Evolutionary conservation across 2,888 invertebrate species (phyloP).

Genomic region (Folsomia candida): DNA sequence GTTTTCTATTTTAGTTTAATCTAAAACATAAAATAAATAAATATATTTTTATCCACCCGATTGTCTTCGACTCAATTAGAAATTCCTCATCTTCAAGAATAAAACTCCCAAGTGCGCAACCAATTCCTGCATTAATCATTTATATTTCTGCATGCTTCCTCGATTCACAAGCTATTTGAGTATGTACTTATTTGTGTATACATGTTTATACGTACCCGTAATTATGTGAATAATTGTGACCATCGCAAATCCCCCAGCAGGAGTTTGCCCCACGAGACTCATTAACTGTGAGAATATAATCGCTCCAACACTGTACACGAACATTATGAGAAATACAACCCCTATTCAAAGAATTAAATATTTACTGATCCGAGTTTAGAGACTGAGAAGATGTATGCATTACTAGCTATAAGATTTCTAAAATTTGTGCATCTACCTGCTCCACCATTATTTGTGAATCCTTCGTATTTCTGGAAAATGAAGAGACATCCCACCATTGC

Average conservation of each 20-base stretch:
- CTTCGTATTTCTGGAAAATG: constrained; percentile 53
- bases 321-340: constrained; percentile 58
- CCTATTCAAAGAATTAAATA: too few species aligned
- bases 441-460: constrained; percentile 48
- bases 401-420: neutral
- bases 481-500: constrained; percentile 47
- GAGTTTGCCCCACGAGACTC: constrained; percentile 57
- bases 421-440: constrained; percentile 23
- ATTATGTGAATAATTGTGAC: neutral
- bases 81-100: neutral
- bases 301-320: constrained; percentile 63
- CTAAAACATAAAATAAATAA: too few species aligned
- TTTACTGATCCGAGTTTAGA: neutral
- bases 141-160: neutral
- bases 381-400: too few species aligned
- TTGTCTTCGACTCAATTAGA: neutral
- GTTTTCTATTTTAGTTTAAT: too few species aligned
- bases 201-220: neutral
- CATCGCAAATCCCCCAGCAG: constrained; percentile 57
- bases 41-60: too few species aligned
- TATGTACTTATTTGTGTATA: constrained; percentile 36
- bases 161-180: neutral
- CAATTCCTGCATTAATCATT: neutral
- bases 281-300: constrained; percentile 67
- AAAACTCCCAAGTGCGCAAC: neutral